Evolutionary conservation across 2,888 invertebrate genomes (phyloP).

Genomic region (Polymixis flavicincta): DNA sequence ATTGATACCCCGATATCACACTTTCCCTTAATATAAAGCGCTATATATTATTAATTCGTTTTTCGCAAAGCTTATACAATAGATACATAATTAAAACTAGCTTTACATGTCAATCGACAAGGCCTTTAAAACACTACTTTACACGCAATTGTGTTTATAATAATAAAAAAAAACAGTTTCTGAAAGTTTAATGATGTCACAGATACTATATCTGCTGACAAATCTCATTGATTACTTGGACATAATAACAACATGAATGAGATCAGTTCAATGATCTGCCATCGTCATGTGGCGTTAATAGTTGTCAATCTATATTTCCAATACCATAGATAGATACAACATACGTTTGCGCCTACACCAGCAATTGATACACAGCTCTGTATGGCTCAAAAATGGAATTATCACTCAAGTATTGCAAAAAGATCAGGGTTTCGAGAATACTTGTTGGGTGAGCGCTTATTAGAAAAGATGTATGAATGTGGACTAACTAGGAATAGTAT

Average conservation of each 20-base stretch:
- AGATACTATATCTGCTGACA: constrained; percentile 1
- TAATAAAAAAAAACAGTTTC: constrained; percentile 37
- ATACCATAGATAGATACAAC: not conserved
- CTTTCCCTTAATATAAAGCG: constrained; percentile 19
- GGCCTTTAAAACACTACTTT: constrained; percentile 24
- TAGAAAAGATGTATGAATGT: constrained; percentile 35
- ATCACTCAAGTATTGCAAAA: constrained; percentile 17
- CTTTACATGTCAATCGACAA: constrained; percentile 21
- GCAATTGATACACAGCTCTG: not conserved
- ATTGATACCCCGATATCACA: constrained; percentile 25
- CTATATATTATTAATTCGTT: not conserved
- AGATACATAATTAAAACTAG: constrained; percentile 37
- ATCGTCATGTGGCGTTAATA: not conserved
- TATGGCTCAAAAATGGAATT: not conserved
- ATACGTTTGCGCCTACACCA: not conserved
- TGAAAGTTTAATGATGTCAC: constrained; percentile 15
- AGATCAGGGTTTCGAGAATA: constrained; percentile 11
- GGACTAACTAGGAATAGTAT: constrained; percentile 28
- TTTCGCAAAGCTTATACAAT: constrained; percentile 13
- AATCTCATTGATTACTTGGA: not conserved
- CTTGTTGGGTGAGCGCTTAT: constrained; percentile 16
- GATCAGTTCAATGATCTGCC: constrained; percentile 19
- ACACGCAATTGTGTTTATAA: constrained; percentile 6
- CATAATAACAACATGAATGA: constrained; percentile 17
- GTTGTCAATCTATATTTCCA: not conserved